Percentiles rank a stretch among this genome's conserved stretches.
Evolutionary conservation across 2,888 invertebrate genomes (phyloP).

Genomic region (Proisotoma minuta): DNA sequence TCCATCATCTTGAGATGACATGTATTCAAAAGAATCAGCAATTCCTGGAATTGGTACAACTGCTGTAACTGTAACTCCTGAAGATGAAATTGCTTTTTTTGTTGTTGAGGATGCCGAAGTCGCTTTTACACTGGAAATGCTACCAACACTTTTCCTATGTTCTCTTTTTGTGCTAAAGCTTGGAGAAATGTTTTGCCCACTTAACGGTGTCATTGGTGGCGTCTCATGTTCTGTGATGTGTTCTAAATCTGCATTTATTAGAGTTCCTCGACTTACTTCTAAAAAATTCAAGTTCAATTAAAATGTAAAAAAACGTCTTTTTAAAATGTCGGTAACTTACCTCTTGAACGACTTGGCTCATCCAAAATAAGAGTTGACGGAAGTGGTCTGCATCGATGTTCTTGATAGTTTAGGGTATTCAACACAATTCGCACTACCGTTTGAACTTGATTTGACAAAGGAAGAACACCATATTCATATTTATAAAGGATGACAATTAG

Average conservation of each 20-base stretch:
- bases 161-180: slow-evolving; percentile 29
- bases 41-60: slow-evolving; percentile 15
- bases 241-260: slow-evolving; percentile 40
- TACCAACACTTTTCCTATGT: slow-evolving; percentile 36
- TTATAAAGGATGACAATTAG: slow-evolving; percentile 91
- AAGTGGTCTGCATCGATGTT: slow-evolving; percentile 82
- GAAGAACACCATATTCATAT: slow-evolving; percentile 54
- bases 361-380: slow-evolving; percentile 74
- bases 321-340: slow-evolving; percentile 51
- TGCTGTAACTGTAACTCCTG: too few relatives aligned
- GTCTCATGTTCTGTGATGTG: slow-evolving; percentile 46
- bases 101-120: slow-evolving; percentile 17
- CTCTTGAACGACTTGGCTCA: slow-evolving; percentile 64
- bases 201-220: slow-evolving; percentile 42
- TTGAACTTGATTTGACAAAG: slow-evolving; percentile 61
- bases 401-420: slow-evolving; percentile 84
- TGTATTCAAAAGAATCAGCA: slow-evolving; percentile 41
- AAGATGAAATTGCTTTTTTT: too few relatives aligned
- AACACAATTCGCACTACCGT: slow-evolving; percentile 81
- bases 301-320: slow-evolving; percentile 5
- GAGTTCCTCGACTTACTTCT: slow-evolving; percentile 29
- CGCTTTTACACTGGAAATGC: slow-evolving; percentile 31
- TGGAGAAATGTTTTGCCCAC: slow-evolving; percentile 30
- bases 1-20: slow-evolving; percentile 61
- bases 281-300: slow-evolving; percentile 10